These are phyloP conservation scores for Temnothorax unifasciatus DNA, from an alignment of 2,888 invertebrate genomes.

Conservation along the genomic window DNA sequence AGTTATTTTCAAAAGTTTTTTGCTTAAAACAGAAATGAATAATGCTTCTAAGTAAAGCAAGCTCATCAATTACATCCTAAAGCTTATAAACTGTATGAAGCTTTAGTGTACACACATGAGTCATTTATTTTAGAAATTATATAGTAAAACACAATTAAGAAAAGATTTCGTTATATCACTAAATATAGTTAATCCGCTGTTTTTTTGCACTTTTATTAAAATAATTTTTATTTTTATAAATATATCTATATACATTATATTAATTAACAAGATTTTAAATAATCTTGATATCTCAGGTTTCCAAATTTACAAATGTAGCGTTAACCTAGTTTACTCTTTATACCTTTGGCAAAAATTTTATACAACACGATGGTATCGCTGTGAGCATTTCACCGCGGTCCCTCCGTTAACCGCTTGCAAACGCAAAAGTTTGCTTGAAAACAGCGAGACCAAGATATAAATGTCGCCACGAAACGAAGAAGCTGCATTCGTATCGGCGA, in stretches of 20 bases:
- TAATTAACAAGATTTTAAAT: not conserved
- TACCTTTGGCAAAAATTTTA: conserved; percentile 40
- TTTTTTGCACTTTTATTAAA: not conserved
- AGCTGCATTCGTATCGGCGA: conserved; percentile 46
- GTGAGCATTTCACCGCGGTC: conserved; percentile 27
- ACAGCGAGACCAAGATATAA: conserved; percentile 51
- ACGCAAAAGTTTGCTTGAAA: conserved; percentile 52
- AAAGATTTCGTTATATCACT: not conserved
- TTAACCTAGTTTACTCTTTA: conserved; percentile 7
- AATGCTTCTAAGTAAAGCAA: not conserved
- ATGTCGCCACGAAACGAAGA: conserved; percentile 45
- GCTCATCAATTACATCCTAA: not conserved
- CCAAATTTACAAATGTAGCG: not conserved
- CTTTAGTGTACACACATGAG: not conserved
- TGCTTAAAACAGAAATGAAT: not conserved
- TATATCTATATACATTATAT: not conserved
- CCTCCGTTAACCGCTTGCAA: conserved; percentile 25
- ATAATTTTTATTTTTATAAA: not conserved
- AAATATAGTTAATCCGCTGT: not conserved
- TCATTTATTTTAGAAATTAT: not conserved
- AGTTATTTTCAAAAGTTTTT: not conserved
- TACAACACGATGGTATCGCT: conserved; percentile 32
- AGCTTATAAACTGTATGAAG: not conserved
- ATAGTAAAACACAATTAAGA: not conserved
- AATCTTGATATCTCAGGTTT: not conserved